Conservation (phyloP, 2,113 vertebrate genomes). For the Hylia prasina region DNA sequence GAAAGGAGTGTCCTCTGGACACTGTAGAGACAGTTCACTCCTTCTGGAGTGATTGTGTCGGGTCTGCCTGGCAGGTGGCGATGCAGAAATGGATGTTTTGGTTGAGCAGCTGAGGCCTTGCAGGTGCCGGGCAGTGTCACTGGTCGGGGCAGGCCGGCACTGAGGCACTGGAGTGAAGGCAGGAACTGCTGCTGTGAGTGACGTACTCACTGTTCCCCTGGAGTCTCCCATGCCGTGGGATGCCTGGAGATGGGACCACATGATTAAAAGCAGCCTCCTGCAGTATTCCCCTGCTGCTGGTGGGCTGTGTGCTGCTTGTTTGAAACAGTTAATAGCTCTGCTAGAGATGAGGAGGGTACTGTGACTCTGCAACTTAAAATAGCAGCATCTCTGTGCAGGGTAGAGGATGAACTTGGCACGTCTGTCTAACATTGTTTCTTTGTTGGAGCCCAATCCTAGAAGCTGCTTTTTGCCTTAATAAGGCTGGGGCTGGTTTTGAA, state of each 20-base stretch:
- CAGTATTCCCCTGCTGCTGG: neutral
- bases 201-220: neutral
- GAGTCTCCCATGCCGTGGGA: neutral
- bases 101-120: neutral
- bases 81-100: neutral
- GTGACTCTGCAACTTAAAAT: constrained; percentile 52
- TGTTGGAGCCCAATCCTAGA: neutral
- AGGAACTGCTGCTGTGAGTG: neutral
- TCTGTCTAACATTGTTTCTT: constrained; percentile 38
- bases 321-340: neutral
- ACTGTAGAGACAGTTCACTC: neutral
- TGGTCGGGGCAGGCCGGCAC: neutral
- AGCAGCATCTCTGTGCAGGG: constrained; percentile 32
- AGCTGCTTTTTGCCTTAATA: constrained; percentile 55
- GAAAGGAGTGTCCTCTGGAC: neutral
- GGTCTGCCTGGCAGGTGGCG: neutral
- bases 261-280: neutral
- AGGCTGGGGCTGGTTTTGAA: constrained; percentile 1
- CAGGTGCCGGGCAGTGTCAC: accelerated
- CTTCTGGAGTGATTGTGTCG: neutral
- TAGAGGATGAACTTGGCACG: constrained; percentile 51
- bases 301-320: neutral
- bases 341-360: neutral
- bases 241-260: neutral
- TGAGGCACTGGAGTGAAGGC: neutral